phyloP scores from a whole-genome alignment of 2,113 vertebrate genomes.

The Nicator chloris region DNA sequence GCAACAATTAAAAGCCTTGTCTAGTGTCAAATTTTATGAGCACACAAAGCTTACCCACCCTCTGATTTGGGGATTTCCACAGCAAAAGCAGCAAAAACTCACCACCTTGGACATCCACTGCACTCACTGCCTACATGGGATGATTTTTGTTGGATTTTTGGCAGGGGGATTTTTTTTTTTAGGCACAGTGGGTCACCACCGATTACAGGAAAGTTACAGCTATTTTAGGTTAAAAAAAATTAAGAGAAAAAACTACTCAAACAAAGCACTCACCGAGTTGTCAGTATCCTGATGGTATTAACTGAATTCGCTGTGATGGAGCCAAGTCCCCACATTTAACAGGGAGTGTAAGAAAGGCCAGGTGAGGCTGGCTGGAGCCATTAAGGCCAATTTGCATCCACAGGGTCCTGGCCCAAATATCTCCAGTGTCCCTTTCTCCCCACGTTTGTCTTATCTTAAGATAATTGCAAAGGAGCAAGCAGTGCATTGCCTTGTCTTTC shows the following conservation, averaged over 20 bases:
- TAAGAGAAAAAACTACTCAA: not conserved
- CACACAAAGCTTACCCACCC: not conserved
- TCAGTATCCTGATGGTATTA: fast-evolving
- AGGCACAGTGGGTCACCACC: not conserved
- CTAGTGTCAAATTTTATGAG: not conserved
- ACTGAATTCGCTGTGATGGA: fast-evolving
- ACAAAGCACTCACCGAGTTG: not conserved
- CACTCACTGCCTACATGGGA: fast-evolving
- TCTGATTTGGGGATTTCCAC: not conserved
- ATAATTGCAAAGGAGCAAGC: not conserved
- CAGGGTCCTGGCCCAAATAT: not conserved
- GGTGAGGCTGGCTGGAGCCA: not conserved
- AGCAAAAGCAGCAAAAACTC: not conserved
- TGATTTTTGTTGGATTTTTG: not conserved
- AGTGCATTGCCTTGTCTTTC: not conserved
- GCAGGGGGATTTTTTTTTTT: fast-evolving
- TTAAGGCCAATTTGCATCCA: not conserved
- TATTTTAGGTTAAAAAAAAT: not conserved
- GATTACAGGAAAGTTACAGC: not conserved
- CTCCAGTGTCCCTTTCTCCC: not conserved
- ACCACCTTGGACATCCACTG: not conserved
- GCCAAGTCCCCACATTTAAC: fast-evolving
- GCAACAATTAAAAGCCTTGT: not conserved
- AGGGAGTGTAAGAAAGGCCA: not conserved
- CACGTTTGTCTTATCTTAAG: not conserved